A percentile compares a stretch with the other conserved stretches of the same genome.
phyloP scores from a whole-genome alignment of 2,888 invertebrate species.

The Agrotis clavis region DNA sequence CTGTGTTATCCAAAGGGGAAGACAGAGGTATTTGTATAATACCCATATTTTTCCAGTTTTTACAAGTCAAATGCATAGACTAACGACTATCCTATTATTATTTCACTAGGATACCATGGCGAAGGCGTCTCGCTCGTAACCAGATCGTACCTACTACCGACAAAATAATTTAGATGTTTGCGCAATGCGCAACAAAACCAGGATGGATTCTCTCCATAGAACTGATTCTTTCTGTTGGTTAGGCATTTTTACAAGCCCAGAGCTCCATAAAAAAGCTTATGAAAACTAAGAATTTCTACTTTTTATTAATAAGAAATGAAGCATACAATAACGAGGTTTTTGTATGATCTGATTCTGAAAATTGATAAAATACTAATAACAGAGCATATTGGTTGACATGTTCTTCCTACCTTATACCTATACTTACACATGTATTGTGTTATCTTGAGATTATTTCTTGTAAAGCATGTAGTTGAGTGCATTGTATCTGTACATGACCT shows the following conservation, averaged over 20 bases:
- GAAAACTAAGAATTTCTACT: background rate
- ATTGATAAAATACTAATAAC: no score
- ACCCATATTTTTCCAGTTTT: background rate
- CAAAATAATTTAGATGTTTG: background rate
- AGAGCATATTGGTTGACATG: background rate
- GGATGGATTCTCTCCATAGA: background rate
- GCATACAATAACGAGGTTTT: background rate
- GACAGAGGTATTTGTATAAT: background rate
- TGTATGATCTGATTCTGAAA: background rate
- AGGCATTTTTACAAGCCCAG: background rate
- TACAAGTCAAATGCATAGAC: background rate
- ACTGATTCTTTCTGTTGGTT: background rate
- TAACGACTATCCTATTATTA: background rate
- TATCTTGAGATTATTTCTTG: constrained; percentile 39
- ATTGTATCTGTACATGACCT: constrained; percentile 61
- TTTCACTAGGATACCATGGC: background rate
- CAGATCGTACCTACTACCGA: background rate
- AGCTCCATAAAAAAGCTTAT: background rate
- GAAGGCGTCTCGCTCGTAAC: background rate
- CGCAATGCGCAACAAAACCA: background rate
- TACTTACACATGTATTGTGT: constrained; percentile 19
- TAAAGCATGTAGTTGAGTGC: constrained; percentile 36
- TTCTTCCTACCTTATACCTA: background rate
- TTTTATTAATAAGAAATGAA: background rate
- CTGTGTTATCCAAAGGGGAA: background rate